phyloP scores from a whole-genome alignment of 2,113 vertebrate species.

The Rhynchopsitta pachyrhyncha region DNA sequence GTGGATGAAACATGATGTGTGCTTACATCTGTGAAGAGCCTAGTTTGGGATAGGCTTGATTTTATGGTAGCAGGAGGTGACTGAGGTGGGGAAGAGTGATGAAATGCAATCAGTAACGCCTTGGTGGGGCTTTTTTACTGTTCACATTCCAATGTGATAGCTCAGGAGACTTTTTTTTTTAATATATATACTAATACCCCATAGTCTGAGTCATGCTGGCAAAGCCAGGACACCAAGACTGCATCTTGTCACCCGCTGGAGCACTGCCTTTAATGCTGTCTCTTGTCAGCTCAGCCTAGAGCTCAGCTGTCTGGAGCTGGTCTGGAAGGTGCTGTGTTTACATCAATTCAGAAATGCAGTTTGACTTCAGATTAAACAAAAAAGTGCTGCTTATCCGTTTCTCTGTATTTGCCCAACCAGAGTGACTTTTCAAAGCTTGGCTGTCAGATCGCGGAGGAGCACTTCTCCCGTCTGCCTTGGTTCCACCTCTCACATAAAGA shows the following conservation, averaged over 20 bases:
- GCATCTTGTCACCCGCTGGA: neutral
- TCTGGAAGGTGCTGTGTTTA: neutral
- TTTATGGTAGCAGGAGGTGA: neutral
- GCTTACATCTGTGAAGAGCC: accelerated
- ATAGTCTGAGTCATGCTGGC: neutral
- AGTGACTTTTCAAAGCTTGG: neutral
- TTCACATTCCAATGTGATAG: neutral
- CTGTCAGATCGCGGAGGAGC: accelerated
- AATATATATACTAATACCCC: neutral
- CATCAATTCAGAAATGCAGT: neutral
- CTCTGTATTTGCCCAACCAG: neutral
- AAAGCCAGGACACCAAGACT: neutral
- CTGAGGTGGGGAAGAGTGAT: neutral
- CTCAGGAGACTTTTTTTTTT: neutral
- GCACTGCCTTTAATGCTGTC: neutral
- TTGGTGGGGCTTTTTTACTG: neutral
- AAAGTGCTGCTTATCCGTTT: neutral
- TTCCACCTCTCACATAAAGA: neutral
- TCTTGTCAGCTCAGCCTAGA: neutral
- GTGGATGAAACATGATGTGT: neutral
- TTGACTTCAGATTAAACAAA: neutral
- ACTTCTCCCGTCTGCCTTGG: accelerated
- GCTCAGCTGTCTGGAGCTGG: neutral
- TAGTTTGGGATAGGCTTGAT: accelerated
- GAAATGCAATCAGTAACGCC: neutral